phyloP scores from a whole-genome alignment of 2,888 invertebrate species.

The Plagodis pulveraria region DNA sequence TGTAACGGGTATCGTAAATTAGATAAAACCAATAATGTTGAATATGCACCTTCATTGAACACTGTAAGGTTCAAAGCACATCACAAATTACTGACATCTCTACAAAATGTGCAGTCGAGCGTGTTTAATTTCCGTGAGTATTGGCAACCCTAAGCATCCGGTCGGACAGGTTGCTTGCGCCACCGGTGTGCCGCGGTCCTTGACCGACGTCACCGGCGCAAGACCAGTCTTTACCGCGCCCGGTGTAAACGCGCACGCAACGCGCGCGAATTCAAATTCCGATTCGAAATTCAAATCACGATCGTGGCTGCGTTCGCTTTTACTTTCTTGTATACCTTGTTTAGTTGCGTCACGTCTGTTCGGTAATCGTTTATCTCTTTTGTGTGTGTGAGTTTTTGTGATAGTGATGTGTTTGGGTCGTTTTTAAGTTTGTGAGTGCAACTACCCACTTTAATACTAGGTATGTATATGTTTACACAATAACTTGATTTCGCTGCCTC shows the following conservation, averaged over 20 bases:
- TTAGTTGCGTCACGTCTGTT: constrained; percentile 49
- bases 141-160: constrained; percentile 71
- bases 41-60: constrained; percentile 14
- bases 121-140: constrained; percentile 51
- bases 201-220: constrained; percentile 58
- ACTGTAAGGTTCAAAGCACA: constrained; percentile 29
- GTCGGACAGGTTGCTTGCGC: constrained; percentile 63
- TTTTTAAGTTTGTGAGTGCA: constrained; percentile 15
- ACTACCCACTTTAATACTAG: constrained; percentile 17
- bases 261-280: constrained; percentile 46
- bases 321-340: constrained; percentile 53
- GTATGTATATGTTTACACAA: background rate
- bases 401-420: constrained; percentile 26
- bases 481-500: background rate
- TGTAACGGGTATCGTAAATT: background rate
- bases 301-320: constrained; percentile 43
- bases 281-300: constrained; percentile 43
- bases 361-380: constrained; percentile 35
- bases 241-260: constrained; percentile 34
- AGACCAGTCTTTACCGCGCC: constrained; percentile 34
- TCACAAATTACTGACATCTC: constrained; percentile 29
- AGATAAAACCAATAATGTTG: background rate
- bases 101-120: constrained; percentile 43
- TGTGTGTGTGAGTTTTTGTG: constrained; percentile 25
- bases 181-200: constrained; percentile 51